Conservation (phyloP, 2,888 invertebrate species). For the Drosophila pseudotakahashii region DNA sequence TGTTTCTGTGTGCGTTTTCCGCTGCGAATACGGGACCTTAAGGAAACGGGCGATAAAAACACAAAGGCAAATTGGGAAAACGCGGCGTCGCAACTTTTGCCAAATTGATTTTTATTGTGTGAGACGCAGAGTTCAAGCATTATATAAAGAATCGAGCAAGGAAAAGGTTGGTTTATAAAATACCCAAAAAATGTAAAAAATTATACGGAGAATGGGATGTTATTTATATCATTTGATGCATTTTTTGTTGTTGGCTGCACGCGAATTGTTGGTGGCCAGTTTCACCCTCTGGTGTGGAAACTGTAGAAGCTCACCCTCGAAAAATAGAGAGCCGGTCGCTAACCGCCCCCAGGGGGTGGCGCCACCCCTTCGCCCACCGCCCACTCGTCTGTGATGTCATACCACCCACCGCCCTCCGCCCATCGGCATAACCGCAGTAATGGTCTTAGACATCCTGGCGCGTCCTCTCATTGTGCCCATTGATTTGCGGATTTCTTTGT, state of each 20-base stretch:
- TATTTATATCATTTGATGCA: background rate
- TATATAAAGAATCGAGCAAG: constrained; percentile 29
- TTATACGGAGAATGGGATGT: background rate
- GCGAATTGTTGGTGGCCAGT: constrained; percentile 59
- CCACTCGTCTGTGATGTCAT: constrained; percentile 68
- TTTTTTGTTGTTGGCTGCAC: constrained; percentile 40
- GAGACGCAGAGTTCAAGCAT: constrained; percentile 46
- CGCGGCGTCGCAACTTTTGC: constrained; percentile 60
- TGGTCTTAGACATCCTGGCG: constrained; percentile 68
- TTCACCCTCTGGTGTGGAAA: constrained; percentile 34
- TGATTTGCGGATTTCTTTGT: constrained; percentile 11
- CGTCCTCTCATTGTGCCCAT: constrained; percentile 30
- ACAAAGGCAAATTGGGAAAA: constrained; percentile 45
- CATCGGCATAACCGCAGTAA: constrained; percentile 60
- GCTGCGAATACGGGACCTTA: constrained; percentile 20
- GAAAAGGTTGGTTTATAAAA: constrained; percentile 11
- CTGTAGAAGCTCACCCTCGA: constrained; percentile 24
- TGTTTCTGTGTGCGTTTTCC: constrained; percentile 29
- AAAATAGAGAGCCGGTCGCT: constrained; percentile 39
- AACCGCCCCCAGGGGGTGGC: constrained; percentile 33
- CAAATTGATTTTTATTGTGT: constrained; percentile 76
- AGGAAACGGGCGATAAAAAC: constrained; percentile 49
- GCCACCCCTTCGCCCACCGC: background rate
- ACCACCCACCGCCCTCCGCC: constrained; percentile 29
- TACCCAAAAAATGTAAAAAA: background rate